Percentiles rank a stretch among this genome's conserved stretches.
Conservation (phyloP, 2,113 vertebrate genomes). For the Acanthochromis polyacanthus region DNA sequence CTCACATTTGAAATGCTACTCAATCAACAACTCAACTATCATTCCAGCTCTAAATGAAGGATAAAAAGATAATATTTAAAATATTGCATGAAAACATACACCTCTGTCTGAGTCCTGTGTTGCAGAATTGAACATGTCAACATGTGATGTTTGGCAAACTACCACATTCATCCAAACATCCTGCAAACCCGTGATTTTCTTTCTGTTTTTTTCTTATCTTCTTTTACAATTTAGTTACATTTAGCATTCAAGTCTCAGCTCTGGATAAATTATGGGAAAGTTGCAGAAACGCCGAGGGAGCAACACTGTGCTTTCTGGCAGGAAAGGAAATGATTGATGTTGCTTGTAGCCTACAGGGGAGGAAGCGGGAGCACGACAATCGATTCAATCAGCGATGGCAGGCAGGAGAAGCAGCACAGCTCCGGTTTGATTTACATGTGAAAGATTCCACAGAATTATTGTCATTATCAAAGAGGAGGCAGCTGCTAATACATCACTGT, state of each 20-base stretch:
- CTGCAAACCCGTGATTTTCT: conserved; percentile 28
- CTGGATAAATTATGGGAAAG: conserved; percentile 62
- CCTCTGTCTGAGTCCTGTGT: neutral
- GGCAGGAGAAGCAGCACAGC: conserved; percentile 40
- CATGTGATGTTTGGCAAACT: conserved; percentile 20
- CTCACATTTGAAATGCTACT: neutral
- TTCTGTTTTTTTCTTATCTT: too few species aligned
- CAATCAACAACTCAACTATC: too few species aligned
- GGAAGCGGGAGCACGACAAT: conserved; percentile 45
- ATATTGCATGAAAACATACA: too few species aligned
- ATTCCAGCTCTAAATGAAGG: too few species aligned
- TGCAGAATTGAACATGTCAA: conserved; percentile 17
- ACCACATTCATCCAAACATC: conserved; percentile 6
- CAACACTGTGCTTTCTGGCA: conserved; percentile 34
- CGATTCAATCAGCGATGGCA: conserved; percentile 59
- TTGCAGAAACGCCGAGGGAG: conserved; percentile 50
- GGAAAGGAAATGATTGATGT: conserved; percentile 63
- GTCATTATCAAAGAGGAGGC: conserved; percentile 46
- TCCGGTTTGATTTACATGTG: conserved; percentile 47
- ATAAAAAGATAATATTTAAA: too few species aligned
- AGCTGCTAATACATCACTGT: neutral
- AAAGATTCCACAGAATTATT: conserved; percentile 31
- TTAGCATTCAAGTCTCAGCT: conserved; percentile 3
- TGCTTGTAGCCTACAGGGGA: conserved; percentile 69
- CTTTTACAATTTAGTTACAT: conserved; percentile 6